phyloP scores from a whole-genome alignment of 2,113 vertebrate species.

The Malaclemys terrapin region DNA sequence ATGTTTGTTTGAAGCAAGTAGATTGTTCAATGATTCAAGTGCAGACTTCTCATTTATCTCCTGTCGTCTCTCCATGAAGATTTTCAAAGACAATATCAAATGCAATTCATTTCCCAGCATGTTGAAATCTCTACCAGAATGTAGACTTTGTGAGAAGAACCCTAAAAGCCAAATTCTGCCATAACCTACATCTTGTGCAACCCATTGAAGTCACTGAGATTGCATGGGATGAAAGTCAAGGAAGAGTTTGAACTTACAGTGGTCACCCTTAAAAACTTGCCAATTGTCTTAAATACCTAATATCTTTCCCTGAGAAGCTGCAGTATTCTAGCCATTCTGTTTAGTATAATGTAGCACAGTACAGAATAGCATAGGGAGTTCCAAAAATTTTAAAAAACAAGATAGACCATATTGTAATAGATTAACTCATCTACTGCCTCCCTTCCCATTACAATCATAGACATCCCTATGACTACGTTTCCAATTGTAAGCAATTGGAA shows the following conservation, averaged over 20 bases:
- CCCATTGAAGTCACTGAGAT: background rate
- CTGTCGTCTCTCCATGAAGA: background rate
- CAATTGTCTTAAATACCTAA: background rate
- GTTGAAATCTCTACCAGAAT: background rate
- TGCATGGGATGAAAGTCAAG: background rate
- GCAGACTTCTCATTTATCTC: background rate
- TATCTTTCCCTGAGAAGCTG: background rate
- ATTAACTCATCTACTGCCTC: background rate
- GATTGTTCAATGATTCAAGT: rapidly evolving
- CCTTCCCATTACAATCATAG: background rate
- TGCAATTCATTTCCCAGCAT: background rate
- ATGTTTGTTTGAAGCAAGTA: background rate
- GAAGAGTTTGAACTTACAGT: background rate
- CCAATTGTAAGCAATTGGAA: background rate
- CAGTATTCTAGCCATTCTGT: background rate
- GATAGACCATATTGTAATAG: background rate
- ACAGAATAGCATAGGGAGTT: background rate
- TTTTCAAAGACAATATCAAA: slow-evolving; percentile 4
- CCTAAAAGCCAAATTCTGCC: background rate
- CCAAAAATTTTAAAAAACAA: background rate
- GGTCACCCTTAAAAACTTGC: background rate
- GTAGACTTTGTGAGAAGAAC: background rate
- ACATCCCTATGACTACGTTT: background rate
- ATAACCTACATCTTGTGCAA: background rate
- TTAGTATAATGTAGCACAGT: background rate